Conservation (phyloP, 2,797 vertebrate species). For the Peromyscus aztecus region DNA sequence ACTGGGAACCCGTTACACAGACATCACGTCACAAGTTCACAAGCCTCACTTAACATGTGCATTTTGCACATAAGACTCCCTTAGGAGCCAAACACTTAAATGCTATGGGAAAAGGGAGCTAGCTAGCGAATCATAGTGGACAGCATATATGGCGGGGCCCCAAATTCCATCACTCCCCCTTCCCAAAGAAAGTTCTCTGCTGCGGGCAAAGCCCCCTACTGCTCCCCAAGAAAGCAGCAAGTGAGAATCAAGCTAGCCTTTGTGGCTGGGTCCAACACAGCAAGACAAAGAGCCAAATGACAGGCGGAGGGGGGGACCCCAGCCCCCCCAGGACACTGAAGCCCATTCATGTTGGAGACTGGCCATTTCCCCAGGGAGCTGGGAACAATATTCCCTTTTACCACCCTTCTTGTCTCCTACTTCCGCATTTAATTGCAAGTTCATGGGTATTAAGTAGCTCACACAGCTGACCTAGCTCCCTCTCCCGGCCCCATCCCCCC, state of each 20-base stretch:
- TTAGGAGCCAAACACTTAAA: background rate
- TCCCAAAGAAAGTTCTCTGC: slow-evolving; percentile 57
- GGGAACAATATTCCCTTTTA: slow-evolving; percentile 95
- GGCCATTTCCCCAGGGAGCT: slow-evolving; percentile 82
- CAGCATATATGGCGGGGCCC: background rate
- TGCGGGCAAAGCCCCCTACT: slow-evolving; percentile 72
- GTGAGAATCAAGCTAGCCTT: slow-evolving; percentile 94
- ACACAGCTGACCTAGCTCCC: slow-evolving; percentile 88
- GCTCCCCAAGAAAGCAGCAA: slow-evolving; percentile 86
- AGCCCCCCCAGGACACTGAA: slow-evolving; percentile 87
- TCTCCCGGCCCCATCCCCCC: slow-evolving; percentile 80
- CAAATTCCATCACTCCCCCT: slow-evolving; percentile 10
- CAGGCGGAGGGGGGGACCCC: slow-evolving; percentile 75
- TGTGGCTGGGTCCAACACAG: slow-evolving; percentile 91
- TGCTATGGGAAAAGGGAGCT: background rate
- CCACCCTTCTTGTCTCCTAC: slow-evolving; percentile 90
- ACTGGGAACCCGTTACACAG: background rate
- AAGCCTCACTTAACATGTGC: background rate
- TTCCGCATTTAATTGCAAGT: slow-evolving; percentile 95
- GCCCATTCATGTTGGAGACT: slow-evolving; percentile 92
- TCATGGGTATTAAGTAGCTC: slow-evolving; percentile 92
- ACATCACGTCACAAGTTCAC: background rate
- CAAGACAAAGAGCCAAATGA: slow-evolving; percentile 92
- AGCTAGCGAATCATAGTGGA: background rate
- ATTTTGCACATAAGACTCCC: background rate